phyloP scores from a whole-genome alignment of 2,888 invertebrate species.

The Ophion slaviceki region DNA sequence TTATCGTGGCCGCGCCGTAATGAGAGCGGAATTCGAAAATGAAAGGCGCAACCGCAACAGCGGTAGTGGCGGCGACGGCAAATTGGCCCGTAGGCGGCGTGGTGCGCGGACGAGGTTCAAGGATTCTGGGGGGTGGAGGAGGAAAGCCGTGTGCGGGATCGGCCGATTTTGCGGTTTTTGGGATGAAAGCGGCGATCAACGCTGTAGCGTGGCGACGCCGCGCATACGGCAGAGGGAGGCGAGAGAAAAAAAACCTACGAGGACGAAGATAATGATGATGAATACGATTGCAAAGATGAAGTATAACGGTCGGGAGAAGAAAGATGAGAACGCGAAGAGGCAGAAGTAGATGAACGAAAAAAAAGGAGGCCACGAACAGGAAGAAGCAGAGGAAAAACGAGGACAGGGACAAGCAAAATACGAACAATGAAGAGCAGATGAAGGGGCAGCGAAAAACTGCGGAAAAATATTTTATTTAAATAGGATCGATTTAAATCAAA shows the following conservation, averaged over 20 bases:
- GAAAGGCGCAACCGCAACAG: conserved; percentile 31
- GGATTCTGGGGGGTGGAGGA: neutral
- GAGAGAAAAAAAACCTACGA: too few relatives aligned
- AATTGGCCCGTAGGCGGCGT: conserved; percentile 48
- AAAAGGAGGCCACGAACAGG: neutral
- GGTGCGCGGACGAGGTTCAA: neutral
- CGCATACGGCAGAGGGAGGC: too few relatives aligned
- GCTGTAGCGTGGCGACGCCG: too few relatives aligned
- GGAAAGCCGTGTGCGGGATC: neutral
- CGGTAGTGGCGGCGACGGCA: neutral
- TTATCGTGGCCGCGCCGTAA: conserved; percentile 39
- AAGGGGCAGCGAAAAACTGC: too few relatives aligned
- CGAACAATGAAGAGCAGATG: too few relatives aligned
- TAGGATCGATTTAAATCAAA: too few relatives aligned
- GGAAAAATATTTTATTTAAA: too few relatives aligned
- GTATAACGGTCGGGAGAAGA: neutral
- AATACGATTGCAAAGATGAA: neutral
- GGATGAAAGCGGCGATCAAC: neutral
- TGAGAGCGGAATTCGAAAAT: conserved; percentile 57
- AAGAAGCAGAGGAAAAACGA: too few relatives aligned
- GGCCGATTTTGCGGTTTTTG: conserved; percentile 7
- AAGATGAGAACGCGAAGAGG: neutral
- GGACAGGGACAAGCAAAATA: too few relatives aligned
- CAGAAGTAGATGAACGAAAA: neutral
- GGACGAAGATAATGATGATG: neutral